A percentile compares a stretch with the other conserved stretches of the same genome.
Conservation (phyloP, 1,140 invertebrate species). For the Scaptomyza montana region DNA sequence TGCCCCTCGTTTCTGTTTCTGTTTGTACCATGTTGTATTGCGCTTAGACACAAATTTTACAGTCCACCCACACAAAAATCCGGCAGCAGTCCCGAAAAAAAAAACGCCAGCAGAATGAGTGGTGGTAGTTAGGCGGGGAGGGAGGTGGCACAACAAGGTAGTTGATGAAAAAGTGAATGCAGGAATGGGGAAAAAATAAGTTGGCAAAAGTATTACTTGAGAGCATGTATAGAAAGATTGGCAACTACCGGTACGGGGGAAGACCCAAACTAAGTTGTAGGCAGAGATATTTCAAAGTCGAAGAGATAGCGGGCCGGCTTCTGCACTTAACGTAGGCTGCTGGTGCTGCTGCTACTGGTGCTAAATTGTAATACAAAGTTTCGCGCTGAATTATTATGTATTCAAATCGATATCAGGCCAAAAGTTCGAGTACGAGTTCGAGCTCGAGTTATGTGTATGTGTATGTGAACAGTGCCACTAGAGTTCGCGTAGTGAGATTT, state of each 20-base stretch:
- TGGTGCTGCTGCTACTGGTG: constrained; percentile 6
- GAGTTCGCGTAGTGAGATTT: constrained; percentile 14
- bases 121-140: not conserved
- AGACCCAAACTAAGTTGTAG: not conserved
- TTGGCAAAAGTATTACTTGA: constrained; percentile 68
- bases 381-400: constrained; percentile 76
- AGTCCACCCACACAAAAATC: constrained; percentile 53
- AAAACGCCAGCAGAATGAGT: constrained; percentile 20
- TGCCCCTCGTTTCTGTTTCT: constrained; percentile 4
- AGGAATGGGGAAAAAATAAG: constrained; percentile 29
- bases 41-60: constrained; percentile 80
- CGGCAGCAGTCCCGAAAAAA: not conserved
- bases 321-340: constrained; percentile 34
- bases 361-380: constrained; percentile 78
- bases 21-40: constrained; percentile 53
- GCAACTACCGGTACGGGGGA: constrained; percentile 37
- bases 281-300: not conserved
- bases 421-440: constrained; percentile 19
- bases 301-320: constrained; percentile 11
- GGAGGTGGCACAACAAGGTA: not conserved
- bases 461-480: too few species aligned
- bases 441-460: constrained; percentile 18
- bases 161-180: not conserved
- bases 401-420: constrained; percentile 71
- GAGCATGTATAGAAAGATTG: constrained; percentile 68